Evolutionary conservation across 2,113 vertebrate species (phyloP).

Genomic region (Butorides virescens): DNA sequence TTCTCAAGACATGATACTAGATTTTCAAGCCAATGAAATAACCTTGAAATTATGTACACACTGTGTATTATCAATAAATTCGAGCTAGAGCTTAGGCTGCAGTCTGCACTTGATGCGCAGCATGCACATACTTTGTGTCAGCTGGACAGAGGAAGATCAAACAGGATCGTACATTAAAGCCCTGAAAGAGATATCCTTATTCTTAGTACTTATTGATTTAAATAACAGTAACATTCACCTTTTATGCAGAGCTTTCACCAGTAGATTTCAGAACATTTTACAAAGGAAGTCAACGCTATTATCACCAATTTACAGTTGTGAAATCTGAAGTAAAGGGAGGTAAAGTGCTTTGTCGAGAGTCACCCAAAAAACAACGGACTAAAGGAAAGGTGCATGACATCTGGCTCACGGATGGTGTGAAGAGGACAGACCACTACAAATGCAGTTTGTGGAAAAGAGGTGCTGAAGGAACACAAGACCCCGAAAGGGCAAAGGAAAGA

Average conservation of each 20-base stretch:
- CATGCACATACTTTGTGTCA: background rate
- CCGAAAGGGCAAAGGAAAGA: background rate
- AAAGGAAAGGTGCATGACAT: background rate
- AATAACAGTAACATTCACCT: background rate
- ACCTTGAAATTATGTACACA: background rate
- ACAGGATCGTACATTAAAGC: background rate
- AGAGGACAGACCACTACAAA: background rate
- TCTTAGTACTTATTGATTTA: background rate
- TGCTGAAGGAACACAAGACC: background rate
- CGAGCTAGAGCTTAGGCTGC: background rate
- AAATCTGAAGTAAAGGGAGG: background rate
- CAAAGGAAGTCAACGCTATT: background rate
- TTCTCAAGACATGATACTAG: background rate
- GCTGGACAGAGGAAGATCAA: slow-evolving; percentile 18
- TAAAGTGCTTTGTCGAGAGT: background rate
- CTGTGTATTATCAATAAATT: background rate
- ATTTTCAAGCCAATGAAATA: background rate
- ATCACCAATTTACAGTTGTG: background rate
- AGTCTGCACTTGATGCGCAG: background rate
- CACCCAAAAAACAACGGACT: background rate
- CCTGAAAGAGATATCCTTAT: background rate
- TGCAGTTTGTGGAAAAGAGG: background rate
- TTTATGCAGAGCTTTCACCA: background rate
- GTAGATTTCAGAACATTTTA: background rate
- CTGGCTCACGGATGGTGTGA: background rate